Conservation (phyloP, 2,888 invertebrate species). For the Teinopalpus imperialis region DNA sequence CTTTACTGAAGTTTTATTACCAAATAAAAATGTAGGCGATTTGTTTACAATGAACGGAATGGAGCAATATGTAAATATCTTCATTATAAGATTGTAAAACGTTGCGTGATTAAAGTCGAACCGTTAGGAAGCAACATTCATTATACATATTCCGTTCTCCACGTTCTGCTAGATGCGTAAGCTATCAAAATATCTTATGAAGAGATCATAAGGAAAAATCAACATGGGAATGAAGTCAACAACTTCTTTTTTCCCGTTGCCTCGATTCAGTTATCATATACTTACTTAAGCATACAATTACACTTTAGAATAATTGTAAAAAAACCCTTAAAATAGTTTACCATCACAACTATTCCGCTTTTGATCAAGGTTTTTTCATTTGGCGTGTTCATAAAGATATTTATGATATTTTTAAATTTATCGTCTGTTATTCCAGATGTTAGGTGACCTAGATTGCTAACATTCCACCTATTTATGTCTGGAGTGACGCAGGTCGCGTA, state of each 20-base stretch:
- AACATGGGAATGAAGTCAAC: background rate
- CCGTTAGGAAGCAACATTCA: conserved; percentile 9
- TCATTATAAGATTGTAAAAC: conserved; percentile 1
- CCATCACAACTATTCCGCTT: no score
- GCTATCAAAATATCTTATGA: no score
- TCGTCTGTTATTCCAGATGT: conserved; percentile 16
- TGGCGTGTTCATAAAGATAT: no score
- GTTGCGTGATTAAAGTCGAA: conserved; percentile 1
- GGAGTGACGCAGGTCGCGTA: conserved; percentile 9
- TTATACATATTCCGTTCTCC: no score
- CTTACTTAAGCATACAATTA: no score
- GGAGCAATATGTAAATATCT: conserved; percentile 1
- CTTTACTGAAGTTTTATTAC: background rate
- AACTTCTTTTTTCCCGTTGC: background rate
- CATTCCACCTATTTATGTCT: conserved; percentile 15
- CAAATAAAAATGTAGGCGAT: background rate
- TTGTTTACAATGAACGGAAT: background rate
- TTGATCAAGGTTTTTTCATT: no score
- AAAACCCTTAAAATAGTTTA: no score
- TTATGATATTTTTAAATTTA: conserved; percentile 16
- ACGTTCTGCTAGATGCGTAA: no score
- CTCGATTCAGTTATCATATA: background rate
- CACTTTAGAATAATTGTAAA: no score
- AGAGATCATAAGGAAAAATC: no score
- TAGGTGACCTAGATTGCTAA: conserved; percentile 20